phyloP scores from a whole-genome alignment of 2,888 invertebrate genomes.

The Gandaritis pyraliata region DNA sequence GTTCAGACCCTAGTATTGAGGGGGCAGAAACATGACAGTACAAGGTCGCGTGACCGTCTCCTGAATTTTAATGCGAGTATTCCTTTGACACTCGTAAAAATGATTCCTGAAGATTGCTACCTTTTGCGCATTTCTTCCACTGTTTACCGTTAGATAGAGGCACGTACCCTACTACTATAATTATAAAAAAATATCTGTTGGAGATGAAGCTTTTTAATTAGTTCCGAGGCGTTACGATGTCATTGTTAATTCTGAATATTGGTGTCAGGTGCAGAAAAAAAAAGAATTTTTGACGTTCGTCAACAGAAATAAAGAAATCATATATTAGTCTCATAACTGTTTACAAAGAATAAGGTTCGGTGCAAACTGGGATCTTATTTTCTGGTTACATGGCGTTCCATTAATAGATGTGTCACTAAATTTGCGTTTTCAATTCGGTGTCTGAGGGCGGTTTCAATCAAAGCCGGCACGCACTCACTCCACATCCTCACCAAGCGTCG shows the following conservation, averaged over 20 bases:
- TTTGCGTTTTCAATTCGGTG: conserved; percentile 80
- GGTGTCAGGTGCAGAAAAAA: too few species aligned
- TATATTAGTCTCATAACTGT: too few species aligned
- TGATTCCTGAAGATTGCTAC: conserved; percentile 65
- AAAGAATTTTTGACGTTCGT: too few species aligned
- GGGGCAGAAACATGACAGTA: conserved; percentile 58
- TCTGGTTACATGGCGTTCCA: conserved; percentile 70
- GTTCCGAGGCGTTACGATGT: too few species aligned
- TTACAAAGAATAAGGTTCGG: neutral
- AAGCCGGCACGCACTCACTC: conserved; percentile 80
- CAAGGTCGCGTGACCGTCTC: conserved; percentile 73
- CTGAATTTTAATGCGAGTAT: conserved; percentile 77
- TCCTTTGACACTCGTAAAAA: conserved; percentile 79
- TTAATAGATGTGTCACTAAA: conserved; percentile 82
- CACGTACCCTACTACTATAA: too few species aligned
- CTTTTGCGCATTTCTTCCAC: conserved; percentile 27
- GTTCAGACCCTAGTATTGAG: conserved; percentile 60
- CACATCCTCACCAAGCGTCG: conserved; percentile 77
- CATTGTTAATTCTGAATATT: too few species aligned
- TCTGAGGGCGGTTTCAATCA: conserved; percentile 79
- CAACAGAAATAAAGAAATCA: too few species aligned
- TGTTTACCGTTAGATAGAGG: conserved; percentile 2
- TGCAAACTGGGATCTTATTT: conserved; percentile 56
- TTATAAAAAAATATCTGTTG: too few species aligned
- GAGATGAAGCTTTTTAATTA: too few species aligned